These are phyloP conservation scores for Echiichthys vipera DNA, from an alignment of 2,797 vertebrate species.

Conservation along the genomic window DNA sequence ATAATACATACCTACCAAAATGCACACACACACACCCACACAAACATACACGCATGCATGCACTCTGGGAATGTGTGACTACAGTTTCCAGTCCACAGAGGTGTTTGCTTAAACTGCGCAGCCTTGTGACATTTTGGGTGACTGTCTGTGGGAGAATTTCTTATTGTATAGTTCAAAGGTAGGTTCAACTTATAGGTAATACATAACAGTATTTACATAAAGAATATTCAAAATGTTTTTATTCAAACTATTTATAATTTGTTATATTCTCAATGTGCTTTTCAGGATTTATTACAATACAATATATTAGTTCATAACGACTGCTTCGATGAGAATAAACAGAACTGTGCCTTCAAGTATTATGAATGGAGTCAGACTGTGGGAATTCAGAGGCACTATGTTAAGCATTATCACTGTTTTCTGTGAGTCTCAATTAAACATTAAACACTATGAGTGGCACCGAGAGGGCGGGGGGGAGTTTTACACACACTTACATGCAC, in stretches of 20 bases:
- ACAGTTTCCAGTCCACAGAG: background rate
- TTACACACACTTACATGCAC: conserved; percentile 22
- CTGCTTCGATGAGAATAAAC: background rate
- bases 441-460: conserved; percentile 50
- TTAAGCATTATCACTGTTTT: conserved; percentile 63
- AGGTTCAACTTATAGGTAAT: background rate
- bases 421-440: conserved; percentile 64
- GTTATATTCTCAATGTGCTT: background rate
- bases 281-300: background rate
- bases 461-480: background rate
- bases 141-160: background rate
- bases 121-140: background rate
- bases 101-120: conserved; percentile 14
- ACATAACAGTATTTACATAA: background rate
- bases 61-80: conserved; percentile 22
- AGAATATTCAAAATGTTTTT: background rate
- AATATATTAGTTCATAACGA: background rate
- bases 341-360: background rate
- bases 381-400: conserved; percentile 24
- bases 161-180: background rate
- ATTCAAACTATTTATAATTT: background rate
- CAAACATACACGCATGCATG: background rate
- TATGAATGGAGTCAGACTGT: conserved; percentile 41
- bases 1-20: conserved; percentile 3
- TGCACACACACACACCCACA: background rate